A percentile compares a stretch with the other conserved stretches of the same genome.
phyloP scores from a whole-genome alignment of 2,797 vertebrate genomes.

The Spea hammondii region DNA sequence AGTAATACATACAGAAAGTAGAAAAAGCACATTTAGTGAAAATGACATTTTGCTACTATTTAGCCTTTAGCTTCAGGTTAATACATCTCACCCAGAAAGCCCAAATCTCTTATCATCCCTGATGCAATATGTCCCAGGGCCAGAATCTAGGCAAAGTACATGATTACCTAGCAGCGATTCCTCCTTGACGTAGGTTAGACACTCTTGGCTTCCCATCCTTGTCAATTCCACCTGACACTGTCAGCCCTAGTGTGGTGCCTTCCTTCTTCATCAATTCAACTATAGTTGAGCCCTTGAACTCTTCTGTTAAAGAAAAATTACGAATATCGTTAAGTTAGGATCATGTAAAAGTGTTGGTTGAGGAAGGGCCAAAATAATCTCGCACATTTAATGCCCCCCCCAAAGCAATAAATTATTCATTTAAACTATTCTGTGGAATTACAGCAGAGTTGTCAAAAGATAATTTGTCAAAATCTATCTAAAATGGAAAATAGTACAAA shows the following conservation, averaged over 20 bases:
- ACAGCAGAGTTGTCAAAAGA: neutral
- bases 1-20: no score
- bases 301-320: slow-evolving; percentile 75
- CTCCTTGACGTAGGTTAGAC: slow-evolving; percentile 95
- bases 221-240: slow-evolving; percentile 92
- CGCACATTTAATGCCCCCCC: no score
- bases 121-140: slow-evolving; percentile 27
- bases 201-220: slow-evolving; percentile 96
- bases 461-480: no score
- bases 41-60: neutral
- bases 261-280: slow-evolving; percentile 99
- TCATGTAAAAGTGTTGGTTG: slow-evolving; percentile 41
- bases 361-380: no score
- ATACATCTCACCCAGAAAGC: neutral
- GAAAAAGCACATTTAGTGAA: no score
- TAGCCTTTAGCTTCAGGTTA: neutral
- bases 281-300: slow-evolving; percentile 92
- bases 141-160: slow-evolving; percentile 2
- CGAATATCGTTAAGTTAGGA: slow-evolving; percentile 57
- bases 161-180: slow-evolving; percentile 91
- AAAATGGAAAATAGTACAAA: neutral
- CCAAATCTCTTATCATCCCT: neutral
- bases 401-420: slow-evolving; percentile 5
- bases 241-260: slow-evolving; percentile 93
- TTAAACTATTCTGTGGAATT: neutral